Evolutionary conservation across 2,113 vertebrate species (phyloP), one percentile per base, ranked within the genome.

Genomic region (Periophthalmodon schlosseri): DNA sequence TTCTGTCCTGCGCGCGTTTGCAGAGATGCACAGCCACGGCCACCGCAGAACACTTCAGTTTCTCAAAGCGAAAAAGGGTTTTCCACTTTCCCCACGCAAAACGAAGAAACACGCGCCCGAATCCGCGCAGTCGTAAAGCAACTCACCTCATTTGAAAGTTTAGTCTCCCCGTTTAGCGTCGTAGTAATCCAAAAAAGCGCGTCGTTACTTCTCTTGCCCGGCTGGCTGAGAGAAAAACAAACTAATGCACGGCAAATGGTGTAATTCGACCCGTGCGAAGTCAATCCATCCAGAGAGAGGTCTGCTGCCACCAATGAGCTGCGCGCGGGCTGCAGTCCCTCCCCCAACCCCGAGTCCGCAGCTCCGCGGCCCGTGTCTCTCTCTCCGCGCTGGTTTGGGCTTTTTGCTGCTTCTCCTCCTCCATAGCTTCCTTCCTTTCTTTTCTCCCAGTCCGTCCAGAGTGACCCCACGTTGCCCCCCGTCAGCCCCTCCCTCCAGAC

Each of bases 221-320:
- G 34, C 73, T 70, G 80, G 83, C 88, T 84, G 75, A 75, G 83
- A 94, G 94, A 91, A 94, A 95, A 95, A 95, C 95, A 95, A 94
- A 94, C 93, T 92, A 93, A 91, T 78, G 90, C 91, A 81, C 87
- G 84, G 94, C 94, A 90, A 94, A 94, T 89, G 95, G 91, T 95
- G 95, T 94, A 95, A 96, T 92, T 90, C 93, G 95, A 96, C 91
- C 95, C 94, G 92, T 93, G 91, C 92, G 89, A 87, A 89, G 92
- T 93, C 95, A 91, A 91, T 94, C 94, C 95, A 71, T 88, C 92
- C 83, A 87, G 81, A 77, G 89, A 83, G 90, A 82, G 78, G 68
- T 46, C 72, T 58, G 87, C 75, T 75, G 84, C 92, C 86, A 88
- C 92, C 93, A 89, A 93, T 92, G 77, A 88, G 91, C 88, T 83